A percentile compares a stretch with the other conserved stretches of the same genome.
These are phyloP conservation scores for Mactromeris polynyma DNA, from an alignment of 2,888 invertebrate species.

Conservation along the genomic window DNA sequence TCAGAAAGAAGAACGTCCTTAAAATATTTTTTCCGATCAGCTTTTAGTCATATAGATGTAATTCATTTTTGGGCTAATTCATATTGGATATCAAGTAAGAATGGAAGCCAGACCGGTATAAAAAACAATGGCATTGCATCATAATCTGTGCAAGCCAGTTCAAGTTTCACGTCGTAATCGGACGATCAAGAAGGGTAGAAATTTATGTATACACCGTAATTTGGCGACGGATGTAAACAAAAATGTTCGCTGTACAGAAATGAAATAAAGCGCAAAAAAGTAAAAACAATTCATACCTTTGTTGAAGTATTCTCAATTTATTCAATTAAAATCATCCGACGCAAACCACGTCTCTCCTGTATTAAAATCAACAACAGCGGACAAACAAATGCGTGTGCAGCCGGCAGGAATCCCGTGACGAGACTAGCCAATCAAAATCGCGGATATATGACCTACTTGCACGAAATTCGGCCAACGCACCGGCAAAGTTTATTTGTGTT, in stretches of 20 bases:
- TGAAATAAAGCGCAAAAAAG: neutral
- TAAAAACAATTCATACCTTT: neutral
- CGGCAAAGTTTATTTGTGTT: constrained; percentile 67
- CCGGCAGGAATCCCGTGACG: constrained; percentile 57
- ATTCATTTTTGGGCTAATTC: no score
- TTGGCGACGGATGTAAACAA: constrained; percentile 46
- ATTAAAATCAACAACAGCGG: neutral
- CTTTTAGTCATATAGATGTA: no score
- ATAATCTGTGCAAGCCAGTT: neutral
- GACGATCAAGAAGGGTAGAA: neutral
- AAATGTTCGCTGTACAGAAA: neutral
- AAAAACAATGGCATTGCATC: neutral
- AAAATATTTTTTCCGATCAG: no score
- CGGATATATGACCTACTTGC: neutral
- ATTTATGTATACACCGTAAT: neutral
- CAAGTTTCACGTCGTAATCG: neutral
- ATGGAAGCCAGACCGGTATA: neutral
- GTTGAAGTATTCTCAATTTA: neutral
- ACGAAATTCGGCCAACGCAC: constrained; percentile 14
- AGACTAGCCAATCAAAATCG: constrained; percentile 57
- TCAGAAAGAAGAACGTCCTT: no score
- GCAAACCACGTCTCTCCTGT: neutral
- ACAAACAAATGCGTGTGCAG: neutral
- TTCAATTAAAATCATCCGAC: neutral
- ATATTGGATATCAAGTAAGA: no score